Evolutionary conservation across 30 jellyfish, hydroid and myxozoan species (phyloP), one percentile per base, ranked within the genome.

Genomic region (Rhopilema esculentum): DNA sequence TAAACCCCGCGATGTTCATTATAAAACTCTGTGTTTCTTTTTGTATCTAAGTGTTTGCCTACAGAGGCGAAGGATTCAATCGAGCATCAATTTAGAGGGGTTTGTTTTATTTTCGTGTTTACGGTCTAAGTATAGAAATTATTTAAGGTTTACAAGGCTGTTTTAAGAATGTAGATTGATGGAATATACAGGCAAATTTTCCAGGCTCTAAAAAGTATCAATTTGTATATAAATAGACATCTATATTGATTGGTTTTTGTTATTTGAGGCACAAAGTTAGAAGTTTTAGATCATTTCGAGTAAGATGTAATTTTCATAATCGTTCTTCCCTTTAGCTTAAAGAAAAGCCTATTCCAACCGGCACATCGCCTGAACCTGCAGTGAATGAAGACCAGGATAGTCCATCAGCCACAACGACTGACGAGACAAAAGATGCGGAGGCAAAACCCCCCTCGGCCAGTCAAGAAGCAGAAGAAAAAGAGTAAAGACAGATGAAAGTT

Each of bases 381-480:
- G 32, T 15, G 16, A 62, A 68, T 66, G 88, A 85, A 49, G 88
- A 85, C 76, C 40, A 82, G 4, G 57, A 65, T 26, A 87, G 63
- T 0, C 72, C 93, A 6, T 12, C 68, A 12, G 1, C 81, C 4
- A 27, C 87, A 23, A 52, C 33, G 24, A 4, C 22, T 20, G 90
- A 49, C 1, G 94, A 85, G 23, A 63, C 66, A 83, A 75, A 85
- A 31, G 93, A 73, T 27, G 84, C 49, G 21, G 94, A 85, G 9
- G 27, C 83, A 15, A 73, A 75, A 19, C 30, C 84, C 23, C 1
- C 71, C 48, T 30, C 49, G 12, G 83, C 71, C 20, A 27, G 48
- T 24, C 25, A 49, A 63, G 94, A 74, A 27, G 7, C 66, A 9
- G 9, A 52, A 72, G 80, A 72, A n/a, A 72, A 72, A 52, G 92